Evolutionary conservation across 2,888 invertebrate genomes (phyloP).

Genomic region (Unio pictorum): DNA sequence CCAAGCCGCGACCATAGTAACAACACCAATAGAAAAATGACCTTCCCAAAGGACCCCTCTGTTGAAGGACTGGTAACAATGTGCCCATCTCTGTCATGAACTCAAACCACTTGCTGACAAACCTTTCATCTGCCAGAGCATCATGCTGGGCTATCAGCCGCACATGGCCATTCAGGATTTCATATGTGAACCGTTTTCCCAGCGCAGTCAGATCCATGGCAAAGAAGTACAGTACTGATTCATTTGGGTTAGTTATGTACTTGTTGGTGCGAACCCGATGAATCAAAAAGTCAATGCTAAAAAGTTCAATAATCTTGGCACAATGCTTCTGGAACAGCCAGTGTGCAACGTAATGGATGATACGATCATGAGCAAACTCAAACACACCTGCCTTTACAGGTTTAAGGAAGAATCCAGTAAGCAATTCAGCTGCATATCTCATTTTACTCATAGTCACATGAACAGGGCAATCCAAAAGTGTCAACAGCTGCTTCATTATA

Average conservation of each 20-base stretch:
- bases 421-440: conserved; percentile 29
- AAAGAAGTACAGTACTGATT: conserved; percentile 3
- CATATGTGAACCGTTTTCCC: conserved; percentile 23
- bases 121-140: conserved; percentile 21
- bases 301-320: conserved; percentile 19
- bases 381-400: conserved; percentile 21
- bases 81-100: conserved; percentile 27
- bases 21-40: conserved; percentile 34
- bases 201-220: conserved; percentile 7
- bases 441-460: conserved; percentile 27
- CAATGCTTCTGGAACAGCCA: conserved; percentile 20
- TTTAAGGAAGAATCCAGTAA: conserved; percentile 33
- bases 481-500: conserved; percentile 26
- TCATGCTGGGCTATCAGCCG: conserved; percentile 21
- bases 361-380: conserved; percentile 28
- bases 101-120: conserved; percentile 24
- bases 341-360: conserved; percentile 22
- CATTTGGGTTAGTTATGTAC: conserved; percentile 8
- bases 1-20: conserved; percentile 29
- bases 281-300: conserved; percentile 23
- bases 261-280: conserved; percentile 18
- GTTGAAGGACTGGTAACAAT: conserved; percentile 24
- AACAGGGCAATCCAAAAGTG: conserved; percentile 18
- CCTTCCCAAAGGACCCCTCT: conserved; percentile 23
- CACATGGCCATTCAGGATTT: conserved; percentile 29